Conservation (phyloP, 2,888 invertebrate species). For the Gisinianus flammeolus region DNA sequence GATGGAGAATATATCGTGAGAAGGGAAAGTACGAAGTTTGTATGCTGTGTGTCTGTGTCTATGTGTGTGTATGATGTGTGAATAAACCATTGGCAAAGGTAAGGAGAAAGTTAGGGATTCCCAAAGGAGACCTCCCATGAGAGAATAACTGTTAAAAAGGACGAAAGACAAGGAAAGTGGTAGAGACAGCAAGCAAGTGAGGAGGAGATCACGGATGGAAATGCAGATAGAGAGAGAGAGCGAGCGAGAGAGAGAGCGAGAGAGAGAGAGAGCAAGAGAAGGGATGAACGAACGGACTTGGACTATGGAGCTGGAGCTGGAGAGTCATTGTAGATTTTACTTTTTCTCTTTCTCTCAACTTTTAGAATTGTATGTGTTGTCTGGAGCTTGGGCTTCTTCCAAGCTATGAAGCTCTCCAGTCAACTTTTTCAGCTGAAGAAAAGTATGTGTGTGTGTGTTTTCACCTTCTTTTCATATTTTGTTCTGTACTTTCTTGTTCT, state of each 20-base stretch:
- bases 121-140: slow-evolving; percentile 20
- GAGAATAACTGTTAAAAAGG: slow-evolving; percentile 35
- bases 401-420: not conserved
- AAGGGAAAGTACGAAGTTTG: not conserved
- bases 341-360: not conserved
- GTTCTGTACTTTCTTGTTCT: not conserved
- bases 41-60: not conserved
- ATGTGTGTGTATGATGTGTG: not conserved
- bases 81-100: not conserved
- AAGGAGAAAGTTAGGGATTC: slow-evolving; percentile 5
- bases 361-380: too few relatives aligned
- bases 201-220: slow-evolving; percentile 1
- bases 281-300: not conserved
- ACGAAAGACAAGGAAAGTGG: slow-evolving; percentile 29
- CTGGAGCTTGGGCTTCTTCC: too few relatives aligned
- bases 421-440: not conserved
- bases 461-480: slow-evolving; percentile 3
- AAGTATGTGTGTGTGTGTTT: not conserved
- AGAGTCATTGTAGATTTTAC: not conserved
- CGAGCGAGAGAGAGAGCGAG: not conserved
- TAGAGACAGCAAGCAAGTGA: slow-evolving; percentile 15
- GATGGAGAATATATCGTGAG: too few relatives aligned
- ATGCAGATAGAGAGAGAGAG: not conserved
- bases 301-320: not conserved
- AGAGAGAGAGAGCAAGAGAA: slow-evolving; percentile 2